Evolutionary conservation across 2,888 invertebrate species (phyloP), one percentile per base, ranked within the genome.

Genomic region (Drosophila basisetae): DNA sequence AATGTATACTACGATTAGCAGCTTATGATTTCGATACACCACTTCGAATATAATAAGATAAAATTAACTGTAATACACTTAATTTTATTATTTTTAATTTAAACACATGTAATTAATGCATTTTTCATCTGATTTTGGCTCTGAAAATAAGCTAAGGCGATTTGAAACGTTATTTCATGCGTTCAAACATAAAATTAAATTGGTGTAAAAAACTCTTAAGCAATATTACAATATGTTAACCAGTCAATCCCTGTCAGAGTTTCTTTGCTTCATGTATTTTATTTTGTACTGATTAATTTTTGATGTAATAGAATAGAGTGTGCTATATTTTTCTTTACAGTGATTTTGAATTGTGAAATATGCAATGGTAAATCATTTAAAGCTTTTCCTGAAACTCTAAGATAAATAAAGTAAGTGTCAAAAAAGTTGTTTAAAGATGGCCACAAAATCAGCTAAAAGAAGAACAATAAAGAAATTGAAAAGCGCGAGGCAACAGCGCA

Each of bases 381-480:
- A 7, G 7, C 3, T 7, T 18, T 43, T 22, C 4, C 5, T 43
- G 7, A 22, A 43, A 43, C 13, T 4, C 7, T 7, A 47, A 22
- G 16, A 25, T 47, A 54, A 25, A 35, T 25, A 5, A 33, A 33
- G 35, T 25, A 35, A 11, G 6, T 35, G 54, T 25, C 4, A 1
- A 28, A 22, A 54, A 22, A 25, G 6, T 35, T 28, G 11, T 28
- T 37, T n/a, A 47, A 47, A 22, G 7, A 28, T 13, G n/a, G 18
- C 28, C 37, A n/a, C n/a, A 37, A 56, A n/a, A n/a, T 16, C 56
- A 30, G 28, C n/a, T 16, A 37, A 56, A 56, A 22, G n/a, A 41
- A 30, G 16, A 58, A 58, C 30, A 31, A 43, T 43, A 61, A 62
- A 41, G 28, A 59, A 47, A 62, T 25, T 28, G 3, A 59, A 10